Evolutionary conservation across 2,888 invertebrate species (phyloP), one percentile per base, ranked within the genome.

Genomic region (Parascotia fuliginaria): DNA sequence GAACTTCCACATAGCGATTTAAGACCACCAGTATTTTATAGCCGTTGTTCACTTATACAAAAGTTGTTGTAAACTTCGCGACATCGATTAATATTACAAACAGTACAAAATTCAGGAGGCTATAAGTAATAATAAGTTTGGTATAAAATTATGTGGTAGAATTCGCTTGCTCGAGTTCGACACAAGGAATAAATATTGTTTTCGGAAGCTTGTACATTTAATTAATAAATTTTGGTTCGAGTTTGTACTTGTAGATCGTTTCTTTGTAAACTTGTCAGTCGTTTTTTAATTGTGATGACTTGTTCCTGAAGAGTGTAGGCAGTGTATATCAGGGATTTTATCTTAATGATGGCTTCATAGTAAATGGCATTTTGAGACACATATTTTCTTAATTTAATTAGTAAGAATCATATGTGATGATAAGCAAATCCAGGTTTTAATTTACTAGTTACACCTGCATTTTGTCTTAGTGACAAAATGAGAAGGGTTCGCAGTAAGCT

Each of bases 51-150:
- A 68, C 71, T 75, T 75, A 79, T 78, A 80, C 68, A 75, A 78
- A 83, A 84, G 74, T 81, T 79, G 48, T 56, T 55, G 19, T 42
- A 69, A 24, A 74, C 72, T 75, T 73, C 31, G 43, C 52, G 59
- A 69, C 71, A 77, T 79, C 82, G 82, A 84, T 83, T 85, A 79
- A 81, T 81, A 78, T 79, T 75, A 70, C 67, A 65, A 84, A 83
- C 61, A 79, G 79, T 63, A 34, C 52, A 56, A 67, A 75, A 70
- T 78, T 76, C 72, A 58, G 64, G 66, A 57, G 59, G 68, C 58
- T 73, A 78, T 80, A 27, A 14, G 12, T 27, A 42, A 34, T 45
- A 77, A 77, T 80, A 82, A 81, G 74, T 77, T 77, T 48, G 45
- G 64, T 68, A 74, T 77, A 75, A 79, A 81, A 81, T 83, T 77